Conservation (phyloP, 2,113 vertebrate genomes). For the Cheilinus undulatus region DNA sequence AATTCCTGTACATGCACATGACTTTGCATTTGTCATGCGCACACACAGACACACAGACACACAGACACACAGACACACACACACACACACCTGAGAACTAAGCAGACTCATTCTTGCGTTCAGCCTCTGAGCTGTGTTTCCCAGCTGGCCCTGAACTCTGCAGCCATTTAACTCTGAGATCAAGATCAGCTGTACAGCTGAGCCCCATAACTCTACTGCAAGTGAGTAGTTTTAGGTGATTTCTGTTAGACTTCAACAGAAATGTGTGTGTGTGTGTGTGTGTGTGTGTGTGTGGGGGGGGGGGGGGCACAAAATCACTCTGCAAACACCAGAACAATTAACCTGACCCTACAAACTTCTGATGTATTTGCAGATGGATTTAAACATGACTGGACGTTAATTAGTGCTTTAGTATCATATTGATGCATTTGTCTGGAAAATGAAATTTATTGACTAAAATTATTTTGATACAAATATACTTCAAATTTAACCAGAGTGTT, state of each 20-base stretch:
- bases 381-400: background rate
- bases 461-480: no score
- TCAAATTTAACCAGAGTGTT: no score
- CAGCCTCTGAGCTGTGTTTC: slow-evolving; percentile 48
- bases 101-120: slow-evolving; percentile 22
- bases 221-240: slow-evolving; percentile 2
- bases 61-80: no score
- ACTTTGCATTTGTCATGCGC: background rate
- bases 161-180: slow-evolving; percentile 43
- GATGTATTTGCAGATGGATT: background rate
- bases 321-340: background rate
- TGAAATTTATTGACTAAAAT: no score
- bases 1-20: background rate
- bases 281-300: no score
- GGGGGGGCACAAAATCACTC: background rate
- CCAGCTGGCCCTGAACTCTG: slow-evolving; percentile 54
- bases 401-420: no score
- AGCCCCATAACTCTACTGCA: slow-evolving; percentile 40
- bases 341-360: background rate
- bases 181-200: slow-evolving; percentile 49
- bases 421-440: no score
- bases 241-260: slow-evolving; percentile 1
- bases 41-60: no score
- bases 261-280: no score
- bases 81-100: slow-evolving; percentile 47